These are phyloP conservation scores for Catocala fraxini DNA, from an alignment of 2,888 invertebrate species.

Conservation along the genomic window DNA sequence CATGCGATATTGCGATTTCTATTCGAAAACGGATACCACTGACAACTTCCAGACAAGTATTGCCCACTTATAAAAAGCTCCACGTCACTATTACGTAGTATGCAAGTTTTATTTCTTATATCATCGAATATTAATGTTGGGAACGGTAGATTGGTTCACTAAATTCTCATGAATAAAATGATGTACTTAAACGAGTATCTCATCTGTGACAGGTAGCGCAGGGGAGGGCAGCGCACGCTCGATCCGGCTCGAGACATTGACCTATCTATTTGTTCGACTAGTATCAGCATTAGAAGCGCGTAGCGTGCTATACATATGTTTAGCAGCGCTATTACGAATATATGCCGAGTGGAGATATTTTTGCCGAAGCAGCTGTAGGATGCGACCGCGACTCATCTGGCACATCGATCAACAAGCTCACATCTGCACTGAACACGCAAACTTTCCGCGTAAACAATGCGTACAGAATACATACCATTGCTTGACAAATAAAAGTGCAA, in stretches of 20 bases:
- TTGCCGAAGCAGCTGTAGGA: slow-evolving; percentile 75
- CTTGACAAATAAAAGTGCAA: slow-evolving; percentile 7
- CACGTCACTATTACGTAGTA: slow-evolving; percentile 33
- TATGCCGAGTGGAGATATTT: slow-evolving; percentile 76
- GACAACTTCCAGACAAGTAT: slow-evolving; percentile 51
- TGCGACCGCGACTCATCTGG: slow-evolving; percentile 70
- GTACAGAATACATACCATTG: slow-evolving; percentile 21
- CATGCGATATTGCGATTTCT: slow-evolving; percentile 51
- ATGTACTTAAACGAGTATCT: slow-evolving; percentile 20
- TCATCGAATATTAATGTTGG: slow-evolving; percentile 34
- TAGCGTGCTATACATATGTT: slow-evolving; percentile 39
- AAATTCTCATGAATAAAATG: slow-evolving; percentile 19
- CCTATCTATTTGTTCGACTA: slow-evolving; percentile 74
- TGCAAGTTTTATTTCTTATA: slow-evolving; percentile 38
- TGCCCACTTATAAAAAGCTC: slow-evolving; percentile 44
- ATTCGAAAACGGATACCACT: slow-evolving; percentile 45
- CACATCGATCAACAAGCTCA: slow-evolving; percentile 56
- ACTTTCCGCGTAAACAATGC: slow-evolving; percentile 49
- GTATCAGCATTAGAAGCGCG: slow-evolving; percentile 59
- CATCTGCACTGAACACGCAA: slow-evolving; percentile 44
- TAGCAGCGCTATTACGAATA: slow-evolving; percentile 61
- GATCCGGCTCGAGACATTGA: slow-evolving; percentile 81
- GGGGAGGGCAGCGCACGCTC: slow-evolving; percentile 47
- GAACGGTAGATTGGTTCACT: slow-evolving; percentile 13
- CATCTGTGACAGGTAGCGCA: slow-evolving; percentile 36